Evolutionary conservation across 2,113 vertebrate genomes (phyloP), one percentile per base, ranked within the genome.

Genomic region (Xyrauchen texanus): DNA sequence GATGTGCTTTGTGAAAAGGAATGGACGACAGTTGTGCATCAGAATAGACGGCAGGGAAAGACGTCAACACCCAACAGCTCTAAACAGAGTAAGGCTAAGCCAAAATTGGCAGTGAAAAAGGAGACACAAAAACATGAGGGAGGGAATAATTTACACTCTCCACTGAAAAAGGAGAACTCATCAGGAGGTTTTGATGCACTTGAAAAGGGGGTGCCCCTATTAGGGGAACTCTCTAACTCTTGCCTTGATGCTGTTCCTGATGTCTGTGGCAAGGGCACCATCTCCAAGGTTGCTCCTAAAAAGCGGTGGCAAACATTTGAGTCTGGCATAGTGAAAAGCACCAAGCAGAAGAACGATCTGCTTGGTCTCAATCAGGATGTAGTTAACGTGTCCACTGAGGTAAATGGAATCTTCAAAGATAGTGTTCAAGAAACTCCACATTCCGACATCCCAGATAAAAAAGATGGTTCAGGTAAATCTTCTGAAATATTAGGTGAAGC

Each of bases 221-320:
- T n/a, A 3, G 76, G 68, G 11, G 69, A 51, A 13, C 65, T 45
- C 45, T 68, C 62, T 0, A 5, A 80, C 8, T 76, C 63, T 16
- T 13, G 46, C 13, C 4, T 10, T 11, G 55, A 62, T 46, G 49
- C 76, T 47, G 79, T 60, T 46, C 47, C 74, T 3, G 75, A 83
- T 34, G 34, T 68, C 0, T 62, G 81, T 51, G 77, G 79, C 9
- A 89, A 87, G 84, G 93, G 72, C 83, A 86, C 85, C 70, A 67
- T 92, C 82, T 91, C 93, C 84, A 88, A 89, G n/a, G 88, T 93
- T 86, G 96, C 96, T 82, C 96, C 97, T 86, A 98, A 98, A 91
- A 99, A 99, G 85, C 95, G 95, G 76, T 98, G 96, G 96, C 94
- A 97, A 92, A 90, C 90, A 85, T 91, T 94, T 77, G 95, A 94